Evolutionary conservation across 2,888 invertebrate genomes (phyloP).

Genomic region (Hemistola chrysoprasaria): DNA sequence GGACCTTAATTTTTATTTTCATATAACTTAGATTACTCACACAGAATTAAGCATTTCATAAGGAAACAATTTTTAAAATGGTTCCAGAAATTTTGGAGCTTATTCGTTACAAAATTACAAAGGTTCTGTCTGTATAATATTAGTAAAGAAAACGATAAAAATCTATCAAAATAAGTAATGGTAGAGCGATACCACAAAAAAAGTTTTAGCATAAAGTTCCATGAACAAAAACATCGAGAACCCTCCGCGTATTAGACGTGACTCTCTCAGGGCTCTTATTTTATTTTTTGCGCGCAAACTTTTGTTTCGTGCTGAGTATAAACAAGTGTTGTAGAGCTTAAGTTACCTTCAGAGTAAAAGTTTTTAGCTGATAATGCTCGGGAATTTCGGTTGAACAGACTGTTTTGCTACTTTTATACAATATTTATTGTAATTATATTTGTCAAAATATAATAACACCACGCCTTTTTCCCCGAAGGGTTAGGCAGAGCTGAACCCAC

Average conservation of each 20-base stretch:
- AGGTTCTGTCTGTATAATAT: no score
- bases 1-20: no score
- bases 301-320: conserved; percentile 31
- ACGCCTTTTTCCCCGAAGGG: no score
- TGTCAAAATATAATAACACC: neutral
- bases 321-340: conserved; percentile 43
- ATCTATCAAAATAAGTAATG: no score
- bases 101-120: no score
- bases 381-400: conserved; percentile 9
- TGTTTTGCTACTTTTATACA: no score
- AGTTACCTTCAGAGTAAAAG: conserved; percentile 32
- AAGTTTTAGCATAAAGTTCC: neutral
- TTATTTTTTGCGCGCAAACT: conserved; percentile 25
- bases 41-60: no score
- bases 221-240: neutral
- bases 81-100: no score
- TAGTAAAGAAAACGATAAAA: no score
- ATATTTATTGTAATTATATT: neutral
- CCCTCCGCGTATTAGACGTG: neutral
- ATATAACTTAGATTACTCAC: no score
- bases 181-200: neutral
- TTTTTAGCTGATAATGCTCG: conserved; percentile 27
- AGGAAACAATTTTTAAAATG: no score
- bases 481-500: no score
- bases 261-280: conserved; percentile 1